A percentile compares a stretch with the other conserved stretches of the same genome.
Evolutionary conservation across 2,113 vertebrate genomes (phyloP).

Genomic region (Phycodurus eques): DNA sequence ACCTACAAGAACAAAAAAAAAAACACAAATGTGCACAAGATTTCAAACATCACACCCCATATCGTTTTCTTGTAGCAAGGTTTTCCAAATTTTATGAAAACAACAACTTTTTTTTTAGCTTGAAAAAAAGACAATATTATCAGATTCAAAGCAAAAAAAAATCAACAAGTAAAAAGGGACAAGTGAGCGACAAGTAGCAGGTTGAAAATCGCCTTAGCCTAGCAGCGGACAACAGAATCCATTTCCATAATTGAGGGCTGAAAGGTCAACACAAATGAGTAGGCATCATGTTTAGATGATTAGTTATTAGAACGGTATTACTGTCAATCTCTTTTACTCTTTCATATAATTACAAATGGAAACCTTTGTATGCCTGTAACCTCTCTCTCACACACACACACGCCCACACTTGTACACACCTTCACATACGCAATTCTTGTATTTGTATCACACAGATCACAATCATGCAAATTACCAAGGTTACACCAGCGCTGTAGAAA

Average conservation of each 20-base stretch:
- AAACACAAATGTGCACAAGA: background rate
- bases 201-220: slow-evolving; percentile 66
- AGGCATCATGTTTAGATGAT: slow-evolving; percentile 73
- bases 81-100: background rate
- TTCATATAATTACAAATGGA: slow-evolving; percentile 66
- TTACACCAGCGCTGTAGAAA: background rate
- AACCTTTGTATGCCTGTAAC: slow-evolving; percentile 61
- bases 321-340: slow-evolving; percentile 73
- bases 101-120: background rate
- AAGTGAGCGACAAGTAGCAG: slow-evolving; percentile 47
- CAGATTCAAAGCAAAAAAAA: slow-evolving; percentile 17
- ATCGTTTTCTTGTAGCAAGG: background rate
- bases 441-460: background rate
- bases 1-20: too few relatives aligned
- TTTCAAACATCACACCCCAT: background rate
- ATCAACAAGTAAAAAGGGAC: slow-evolving; percentile 25
- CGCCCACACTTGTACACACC: slow-evolving; percentile 9
- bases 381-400: slow-evolving; percentile 27
- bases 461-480: background rate
- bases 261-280: slow-evolving; percentile 77
- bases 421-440: background rate
- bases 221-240: slow-evolving; percentile 61
- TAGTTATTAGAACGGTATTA: slow-evolving; percentile 79
- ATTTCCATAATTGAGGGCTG: slow-evolving; percentile 80
- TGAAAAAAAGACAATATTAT: too few relatives aligned